Conservation (phyloP, 1,140 invertebrate genomes). For the Penaeus japonicus region DNA sequence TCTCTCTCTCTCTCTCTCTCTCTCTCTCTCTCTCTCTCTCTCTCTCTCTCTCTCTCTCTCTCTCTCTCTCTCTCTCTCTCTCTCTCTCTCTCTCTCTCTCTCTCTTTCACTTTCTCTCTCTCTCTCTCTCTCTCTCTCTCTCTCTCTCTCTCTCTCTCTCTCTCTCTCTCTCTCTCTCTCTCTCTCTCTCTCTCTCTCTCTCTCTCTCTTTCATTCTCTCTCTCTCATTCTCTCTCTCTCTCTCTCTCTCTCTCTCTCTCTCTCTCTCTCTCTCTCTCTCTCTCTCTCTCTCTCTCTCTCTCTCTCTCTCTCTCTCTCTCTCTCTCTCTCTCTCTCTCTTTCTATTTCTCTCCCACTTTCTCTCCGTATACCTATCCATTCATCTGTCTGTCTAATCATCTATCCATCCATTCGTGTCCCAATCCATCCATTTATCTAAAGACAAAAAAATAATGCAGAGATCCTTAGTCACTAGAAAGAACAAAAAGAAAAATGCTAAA, state of each 20-base stretch:
- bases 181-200: conserved; percentile 7
- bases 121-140: neutral
- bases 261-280: neutral
- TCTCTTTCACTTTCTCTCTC: neutral
- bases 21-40: neutral
- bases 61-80: neutral
- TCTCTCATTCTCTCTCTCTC: neutral
- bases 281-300: conserved; percentile 8
- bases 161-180: conserved; percentile 20
- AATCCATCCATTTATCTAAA: neutral
- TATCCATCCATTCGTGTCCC: neutral
- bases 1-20: neutral
- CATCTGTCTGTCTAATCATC: neutral
- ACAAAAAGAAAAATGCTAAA: too few relatives aligned
- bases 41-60: neutral
- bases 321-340: neutral
- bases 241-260: neutral
- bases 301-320: conserved; percentile 8
- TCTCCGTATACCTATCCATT: too few relatives aligned
- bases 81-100: neutral
- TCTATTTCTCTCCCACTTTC: neutral
- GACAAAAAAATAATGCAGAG: too few relatives aligned
- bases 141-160: conserved; percentile 12
- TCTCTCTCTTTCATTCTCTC: neutral
- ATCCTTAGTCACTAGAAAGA: too few relatives aligned